Percentiles rank a stretch among this genome's conserved stretches.
Evolutionary conservation across 1,140 invertebrate species (phyloP).

Genomic region (Ceratina calcarata): DNA sequence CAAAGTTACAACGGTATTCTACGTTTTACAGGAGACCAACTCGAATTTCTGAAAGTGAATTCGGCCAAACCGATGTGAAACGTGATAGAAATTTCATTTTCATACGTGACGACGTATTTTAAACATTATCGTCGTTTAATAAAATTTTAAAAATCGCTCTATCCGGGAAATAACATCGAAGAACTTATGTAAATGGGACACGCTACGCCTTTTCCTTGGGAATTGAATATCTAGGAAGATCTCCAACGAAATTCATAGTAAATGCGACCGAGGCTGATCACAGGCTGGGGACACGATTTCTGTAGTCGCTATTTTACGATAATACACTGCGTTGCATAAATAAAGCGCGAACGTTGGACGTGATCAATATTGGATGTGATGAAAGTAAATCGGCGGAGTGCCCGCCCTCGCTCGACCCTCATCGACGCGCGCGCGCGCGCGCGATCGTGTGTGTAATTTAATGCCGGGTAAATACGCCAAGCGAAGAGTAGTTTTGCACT

Average conservation of each 20-base stretch:
- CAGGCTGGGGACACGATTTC: constrained; percentile 48
- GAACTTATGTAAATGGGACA: neutral
- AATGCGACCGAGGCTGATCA: constrained; percentile 39
- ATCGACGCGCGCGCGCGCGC: constrained; percentile 56
- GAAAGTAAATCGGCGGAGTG: constrained; percentile 75
- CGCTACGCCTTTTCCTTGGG: neutral
- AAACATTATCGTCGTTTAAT: no score
- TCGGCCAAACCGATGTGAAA: neutral
- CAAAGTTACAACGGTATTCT: neutral
- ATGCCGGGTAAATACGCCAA: constrained; percentile 76
- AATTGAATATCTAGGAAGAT: neutral
- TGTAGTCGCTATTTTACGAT: constrained; percentile 38
- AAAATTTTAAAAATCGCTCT: no score
- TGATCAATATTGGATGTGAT: constrained; percentile 79
- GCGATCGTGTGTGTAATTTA: constrained; percentile 76
- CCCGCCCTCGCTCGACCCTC: constrained; percentile 63
- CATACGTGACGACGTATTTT: neutral
- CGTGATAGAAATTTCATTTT: constrained; percentile 8
- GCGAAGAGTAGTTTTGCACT: constrained; percentile 74
- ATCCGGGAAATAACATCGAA: neutral
- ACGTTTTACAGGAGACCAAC: neutral
- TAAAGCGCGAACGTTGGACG: constrained; percentile 69
- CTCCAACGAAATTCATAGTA: constrained; percentile 38
- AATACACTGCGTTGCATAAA: constrained; percentile 72
- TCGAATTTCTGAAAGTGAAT: neutral